phyloP scores from a whole-genome alignment of 2,797 vertebrate species.

The Schizopygopsis pylzovi region DNA sequence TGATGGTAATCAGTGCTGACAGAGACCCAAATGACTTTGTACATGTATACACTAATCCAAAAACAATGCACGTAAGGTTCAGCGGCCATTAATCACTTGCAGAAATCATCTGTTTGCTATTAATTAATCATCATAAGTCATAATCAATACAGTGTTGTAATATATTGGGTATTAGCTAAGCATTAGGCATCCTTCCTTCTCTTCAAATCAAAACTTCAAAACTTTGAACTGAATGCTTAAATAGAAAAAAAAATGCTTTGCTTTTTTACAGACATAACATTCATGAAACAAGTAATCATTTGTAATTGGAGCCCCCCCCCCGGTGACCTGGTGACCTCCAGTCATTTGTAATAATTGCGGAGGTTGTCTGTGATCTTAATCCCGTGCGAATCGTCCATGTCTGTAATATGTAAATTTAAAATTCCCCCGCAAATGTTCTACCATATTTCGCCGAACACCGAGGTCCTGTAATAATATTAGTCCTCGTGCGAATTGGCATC shows the following conservation, averaged over 20 bases:
- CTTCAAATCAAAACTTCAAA: not conserved
- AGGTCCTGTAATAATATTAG: too few species aligned
- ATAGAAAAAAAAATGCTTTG: not conserved
- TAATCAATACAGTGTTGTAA: constrained; percentile 9
- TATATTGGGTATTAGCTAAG: not conserved
- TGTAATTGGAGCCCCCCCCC: not conserved
- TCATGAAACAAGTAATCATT: not conserved
- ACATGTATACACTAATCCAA: constrained; percentile 22
- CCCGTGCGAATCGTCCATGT: too few species aligned
- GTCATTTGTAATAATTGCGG: too few species aligned
- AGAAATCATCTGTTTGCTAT: constrained; percentile 15
- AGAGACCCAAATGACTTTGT: constrained; percentile 3
- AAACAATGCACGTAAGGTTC: not conserved
- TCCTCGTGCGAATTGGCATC: too few species aligned
- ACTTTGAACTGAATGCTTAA: not conserved
- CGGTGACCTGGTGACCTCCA: too few species aligned
- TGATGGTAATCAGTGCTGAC: constrained; percentile 2
- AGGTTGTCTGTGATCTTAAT: too few species aligned
- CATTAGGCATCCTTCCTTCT: not conserved
- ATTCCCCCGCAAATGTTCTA: too few species aligned
- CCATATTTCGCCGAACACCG: too few species aligned
- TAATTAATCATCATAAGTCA: not conserved
- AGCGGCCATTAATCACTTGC: not conserved
- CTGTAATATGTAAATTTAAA: too few species aligned
- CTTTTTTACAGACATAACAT: not conserved